Conservation (phyloP, 1,140 invertebrate genomes). For the Drosophila sulfurigaster region DNA sequence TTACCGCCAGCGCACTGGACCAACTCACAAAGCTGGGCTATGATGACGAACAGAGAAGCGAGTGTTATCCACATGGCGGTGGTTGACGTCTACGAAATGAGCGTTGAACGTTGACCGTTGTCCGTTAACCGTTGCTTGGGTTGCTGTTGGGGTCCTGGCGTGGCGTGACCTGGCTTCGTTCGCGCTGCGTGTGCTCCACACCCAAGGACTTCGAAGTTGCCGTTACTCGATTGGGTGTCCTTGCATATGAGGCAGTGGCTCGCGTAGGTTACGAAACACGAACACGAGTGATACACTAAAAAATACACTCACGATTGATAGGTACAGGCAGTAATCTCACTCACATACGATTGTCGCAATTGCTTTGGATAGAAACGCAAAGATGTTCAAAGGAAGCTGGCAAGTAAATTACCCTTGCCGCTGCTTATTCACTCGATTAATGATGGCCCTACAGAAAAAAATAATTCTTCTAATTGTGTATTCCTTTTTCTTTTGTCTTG, state of each 20-base stretch:
- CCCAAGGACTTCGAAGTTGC: background rate
- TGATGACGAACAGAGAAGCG: slow-evolving; percentile 50
- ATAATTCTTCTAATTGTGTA: slow-evolving; percentile 8
- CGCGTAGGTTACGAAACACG: no score
- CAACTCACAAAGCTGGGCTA: slow-evolving; percentile 64
- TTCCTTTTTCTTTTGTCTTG: background rate
- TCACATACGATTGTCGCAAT: slow-evolving; percentile 54
- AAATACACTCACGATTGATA: slow-evolving; percentile 4
- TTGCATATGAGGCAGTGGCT: background rate
- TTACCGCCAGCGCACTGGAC: slow-evolving; percentile 70
- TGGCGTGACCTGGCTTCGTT: no score
- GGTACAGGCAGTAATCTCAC: slow-evolving; percentile 27
- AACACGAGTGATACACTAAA: background rate
- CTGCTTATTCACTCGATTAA: background rate
- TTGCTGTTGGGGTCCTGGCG: slow-evolving; percentile 5
- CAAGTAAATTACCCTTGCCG: background rate
- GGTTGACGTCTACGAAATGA: slow-evolving; percentile 24
- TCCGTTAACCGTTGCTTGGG: slow-evolving; percentile 11
- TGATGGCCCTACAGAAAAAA: no score
- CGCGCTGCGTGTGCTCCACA: background rate
- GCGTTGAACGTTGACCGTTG: no score
- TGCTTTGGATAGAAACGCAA: slow-evolving; percentile 33
- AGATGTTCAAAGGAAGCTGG: background rate
- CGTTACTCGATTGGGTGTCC: background rate
- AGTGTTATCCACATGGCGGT: slow-evolving; percentile 70